These are phyloP conservation scores for Nyleta sp. DNA, from an alignment of 2,888 invertebrate species.

Conservation along the genomic window DNA sequence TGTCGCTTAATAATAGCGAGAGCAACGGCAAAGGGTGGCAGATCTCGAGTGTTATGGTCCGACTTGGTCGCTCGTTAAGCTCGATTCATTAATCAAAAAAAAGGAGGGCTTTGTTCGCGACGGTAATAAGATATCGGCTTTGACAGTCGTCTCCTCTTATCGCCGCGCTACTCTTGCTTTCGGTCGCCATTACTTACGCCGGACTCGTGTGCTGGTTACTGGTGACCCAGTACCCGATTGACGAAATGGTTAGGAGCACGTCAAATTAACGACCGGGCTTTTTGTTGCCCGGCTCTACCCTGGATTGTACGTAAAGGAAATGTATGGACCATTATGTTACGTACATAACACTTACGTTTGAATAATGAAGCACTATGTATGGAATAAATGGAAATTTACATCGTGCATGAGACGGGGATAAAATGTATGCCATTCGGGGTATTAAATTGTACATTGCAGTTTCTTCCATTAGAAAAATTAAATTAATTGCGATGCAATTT, in stretches of 20 bases:
- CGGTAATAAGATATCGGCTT: constrained; percentile 40
- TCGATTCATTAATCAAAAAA: constrained; percentile 69
- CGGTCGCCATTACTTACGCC: too few species aligned
- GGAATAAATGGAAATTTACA: neutral
- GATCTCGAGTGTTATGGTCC: constrained; percentile 34
- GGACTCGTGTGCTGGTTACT: too few species aligned
- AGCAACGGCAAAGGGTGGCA: too few species aligned
- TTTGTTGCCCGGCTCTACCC: too few species aligned
- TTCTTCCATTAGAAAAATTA: neutral
- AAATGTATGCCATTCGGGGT: neutral
- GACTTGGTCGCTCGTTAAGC: constrained; percentile 58
- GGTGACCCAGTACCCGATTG: too few species aligned
- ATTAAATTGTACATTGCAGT: neutral
- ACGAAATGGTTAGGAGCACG: too few species aligned
- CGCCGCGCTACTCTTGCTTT: too few species aligned
- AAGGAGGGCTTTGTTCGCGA: constrained; percentile 56
- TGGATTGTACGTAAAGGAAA: too few species aligned
- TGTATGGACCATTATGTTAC: constrained; percentile 23
- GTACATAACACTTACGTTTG: constrained; percentile 19
- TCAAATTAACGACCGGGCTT: too few species aligned
- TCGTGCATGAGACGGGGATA: neutral
- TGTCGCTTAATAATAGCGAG: constrained; percentile 37
- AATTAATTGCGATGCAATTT: too few species aligned
- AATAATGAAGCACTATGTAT: constrained; percentile 12
- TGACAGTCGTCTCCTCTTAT: constrained; percentile 18